Conservation (phyloP, 2,888 invertebrate genomes). For the Drosophila mayaguana region DNA sequence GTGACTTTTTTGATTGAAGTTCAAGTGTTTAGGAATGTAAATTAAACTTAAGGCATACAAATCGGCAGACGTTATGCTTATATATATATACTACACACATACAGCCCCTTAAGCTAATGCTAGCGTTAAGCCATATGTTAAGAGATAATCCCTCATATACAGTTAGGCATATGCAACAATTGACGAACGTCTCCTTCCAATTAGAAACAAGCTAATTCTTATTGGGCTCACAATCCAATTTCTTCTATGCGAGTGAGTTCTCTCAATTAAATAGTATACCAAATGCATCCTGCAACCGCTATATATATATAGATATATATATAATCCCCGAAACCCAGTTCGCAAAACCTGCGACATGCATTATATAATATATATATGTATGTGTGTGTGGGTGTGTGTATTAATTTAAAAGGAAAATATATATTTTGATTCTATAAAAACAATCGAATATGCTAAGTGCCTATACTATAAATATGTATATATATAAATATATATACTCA, state of each 20-base stretch:
- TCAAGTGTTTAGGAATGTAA: constrained; percentile 43
- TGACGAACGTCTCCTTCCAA: constrained; percentile 49
- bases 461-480: constrained; percentile 58
- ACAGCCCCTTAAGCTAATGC: constrained; percentile 18
- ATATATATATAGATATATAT: constrained; percentile 14
- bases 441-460: constrained; percentile 78
- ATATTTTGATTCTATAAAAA: constrained; percentile 73
- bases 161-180: constrained; percentile 14
- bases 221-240: constrained; percentile 1
- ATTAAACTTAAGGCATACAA: constrained; percentile 59
- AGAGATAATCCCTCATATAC: constrained; percentile 21
- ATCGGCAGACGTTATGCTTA: constrained; percentile 61
- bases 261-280: constrained; percentile 27
- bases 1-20: constrained; percentile 23
- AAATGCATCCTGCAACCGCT: constrained; percentile 19
- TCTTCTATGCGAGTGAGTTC: constrained; percentile 13
- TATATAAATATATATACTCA: constrained; percentile 20
- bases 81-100: constrained; percentile 44
- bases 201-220: constrained; percentile 23
- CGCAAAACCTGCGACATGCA: constrained; percentile 22
- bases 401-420: constrained; percentile 42
- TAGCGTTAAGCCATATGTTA: constrained; percentile 31
- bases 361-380: not conserved
- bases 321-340: constrained; percentile 6
- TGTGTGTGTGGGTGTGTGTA: constrained; percentile 31